Base-by-base conservation (phyloP, 2,888 invertebrate species). In the Ariolimax columbianus region DNA sequence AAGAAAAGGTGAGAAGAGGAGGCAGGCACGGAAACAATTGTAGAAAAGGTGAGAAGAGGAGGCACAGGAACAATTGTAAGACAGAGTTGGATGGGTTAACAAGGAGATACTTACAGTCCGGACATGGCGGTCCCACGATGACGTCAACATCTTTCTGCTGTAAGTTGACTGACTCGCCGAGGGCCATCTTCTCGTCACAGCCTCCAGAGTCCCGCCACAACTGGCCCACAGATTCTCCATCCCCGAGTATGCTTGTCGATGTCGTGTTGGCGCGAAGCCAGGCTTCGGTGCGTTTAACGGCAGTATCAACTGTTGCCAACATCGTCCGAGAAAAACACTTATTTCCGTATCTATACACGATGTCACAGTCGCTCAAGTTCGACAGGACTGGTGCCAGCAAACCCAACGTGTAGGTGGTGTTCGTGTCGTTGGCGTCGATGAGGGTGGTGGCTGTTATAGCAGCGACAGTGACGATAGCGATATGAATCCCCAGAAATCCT, bases 91-190 rank as follows among this genome's bases (percentile, higher is more conserved):
- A 47, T 6, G 55, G 23, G 9, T 55, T 55, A n/a, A 43, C 38
- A 79, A 40, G 68, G 38, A 1, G 26, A 14, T 38, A 82, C 82
- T 75, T 75, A 82, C 82, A 82, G 36, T 33, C 73, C 4, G 82
- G 73, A n/a, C 82, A 82, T 17, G 75, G 75, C 0, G 82, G 82
- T 38, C 82, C 82, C 2, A 82, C 30, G 63, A 82, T 82, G 23
- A 82, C 75, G 14, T 75, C 75, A 7, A 82, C 75, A 14, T 33
- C 30, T 9, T 63, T 33, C 23, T 43, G 59, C 51, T 72, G 70
- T n/a, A 82, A 36, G 0, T 38, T 59, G 30, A 82, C 82, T 6
- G 59, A 40, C 33, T 82, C 82, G 0, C 82, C 82, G 9, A 82
- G 36, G 7, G 75, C 82, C 30, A 17, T 51, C 63, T 75, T 73